Conservation (phyloP, 2,113 vertebrate species). For the Dasyornis broadbenti region DNA sequence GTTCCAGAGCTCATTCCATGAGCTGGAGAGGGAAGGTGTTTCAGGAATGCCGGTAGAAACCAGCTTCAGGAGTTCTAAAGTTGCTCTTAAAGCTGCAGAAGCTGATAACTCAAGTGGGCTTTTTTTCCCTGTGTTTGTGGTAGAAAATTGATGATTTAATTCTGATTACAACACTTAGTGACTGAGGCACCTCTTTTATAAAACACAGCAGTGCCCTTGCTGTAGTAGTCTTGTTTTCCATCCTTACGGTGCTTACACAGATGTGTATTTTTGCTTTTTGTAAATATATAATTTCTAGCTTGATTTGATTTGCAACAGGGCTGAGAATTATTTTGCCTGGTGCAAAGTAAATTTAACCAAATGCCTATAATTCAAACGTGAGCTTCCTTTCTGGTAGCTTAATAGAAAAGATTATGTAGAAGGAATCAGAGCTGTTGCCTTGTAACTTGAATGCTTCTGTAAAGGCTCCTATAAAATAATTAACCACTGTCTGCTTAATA, state of each 20-base stretch:
- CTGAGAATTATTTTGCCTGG: neutral
- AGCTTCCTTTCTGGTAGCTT: neutral
- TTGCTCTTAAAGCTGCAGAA: neutral
- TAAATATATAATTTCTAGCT: neutral
- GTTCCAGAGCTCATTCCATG: neutral
- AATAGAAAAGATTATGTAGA: neutral
- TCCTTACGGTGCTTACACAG: neutral
- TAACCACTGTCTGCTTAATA: neutral
- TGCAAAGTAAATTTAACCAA: neutral
- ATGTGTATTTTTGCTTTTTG: neutral
- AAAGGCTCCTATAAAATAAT: neutral
- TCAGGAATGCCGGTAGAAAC: neutral
- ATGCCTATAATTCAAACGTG: neutral
- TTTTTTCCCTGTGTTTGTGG: neutral
- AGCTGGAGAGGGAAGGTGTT: neutral
- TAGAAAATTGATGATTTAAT: neutral
- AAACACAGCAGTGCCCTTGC: neutral
- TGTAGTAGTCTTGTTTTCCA: neutral
- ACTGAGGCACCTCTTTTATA: neutral
- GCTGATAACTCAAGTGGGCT: neutral
- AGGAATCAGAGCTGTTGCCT: neutral
- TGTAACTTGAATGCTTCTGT: neutral
- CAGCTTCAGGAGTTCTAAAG: neutral
- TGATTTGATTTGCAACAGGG: neutral
- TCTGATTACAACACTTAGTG: accelerated